Evolutionary conservation across 2,797 vertebrate species (phyloP).

Genomic region (Echeneis naucrates): DNA sequence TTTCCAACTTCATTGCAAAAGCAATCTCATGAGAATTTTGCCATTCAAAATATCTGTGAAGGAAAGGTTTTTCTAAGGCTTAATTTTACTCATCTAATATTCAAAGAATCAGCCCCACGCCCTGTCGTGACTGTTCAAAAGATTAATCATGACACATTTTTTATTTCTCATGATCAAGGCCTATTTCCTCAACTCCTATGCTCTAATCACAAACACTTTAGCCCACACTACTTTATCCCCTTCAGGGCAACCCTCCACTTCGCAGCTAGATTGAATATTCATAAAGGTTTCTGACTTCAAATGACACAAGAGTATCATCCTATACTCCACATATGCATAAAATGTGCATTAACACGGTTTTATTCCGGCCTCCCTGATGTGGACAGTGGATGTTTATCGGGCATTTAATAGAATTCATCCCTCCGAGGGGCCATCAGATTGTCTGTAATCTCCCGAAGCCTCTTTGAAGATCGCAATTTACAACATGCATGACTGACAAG

Average conservation of each 20-base stretch:
- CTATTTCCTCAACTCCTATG: constrained; percentile 56
- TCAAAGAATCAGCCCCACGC: neutral
- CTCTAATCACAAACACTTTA: constrained; percentile 64
- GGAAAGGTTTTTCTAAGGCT: neutral
- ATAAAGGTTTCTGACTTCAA: constrained; percentile 67
- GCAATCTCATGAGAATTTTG: neutral
- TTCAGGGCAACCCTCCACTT: constrained; percentile 72
- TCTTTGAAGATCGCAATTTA: constrained; percentile 58
- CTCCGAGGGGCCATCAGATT: constrained; percentile 45
- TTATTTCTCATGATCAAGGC: constrained; percentile 33
- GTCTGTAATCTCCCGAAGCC: constrained; percentile 48
- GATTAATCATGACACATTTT: constrained; percentile 38
- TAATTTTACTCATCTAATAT: constrained; percentile 3
- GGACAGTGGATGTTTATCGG: constrained; percentile 55
- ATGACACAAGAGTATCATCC: constrained; percentile 64
- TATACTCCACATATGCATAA: constrained; percentile 66
- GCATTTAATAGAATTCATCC: constrained; percentile 51
- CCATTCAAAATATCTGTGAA: constrained; percentile 18
- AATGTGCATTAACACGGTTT: constrained; percentile 74
- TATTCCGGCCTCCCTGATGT: constrained; percentile 53
- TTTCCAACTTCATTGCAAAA: neutral
- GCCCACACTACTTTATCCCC: constrained; percentile 66
- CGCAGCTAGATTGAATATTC: constrained; percentile 77
- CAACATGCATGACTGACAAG: constrained; percentile 57
- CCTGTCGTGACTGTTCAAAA: constrained; percentile 2